A percentile compares a stretch with the other conserved stretches of the same genome.
These are phyloP conservation scores for Rotaria socialis DNA, from an alignment of 2,888 invertebrate species.

Conservation along the genomic window DNA sequence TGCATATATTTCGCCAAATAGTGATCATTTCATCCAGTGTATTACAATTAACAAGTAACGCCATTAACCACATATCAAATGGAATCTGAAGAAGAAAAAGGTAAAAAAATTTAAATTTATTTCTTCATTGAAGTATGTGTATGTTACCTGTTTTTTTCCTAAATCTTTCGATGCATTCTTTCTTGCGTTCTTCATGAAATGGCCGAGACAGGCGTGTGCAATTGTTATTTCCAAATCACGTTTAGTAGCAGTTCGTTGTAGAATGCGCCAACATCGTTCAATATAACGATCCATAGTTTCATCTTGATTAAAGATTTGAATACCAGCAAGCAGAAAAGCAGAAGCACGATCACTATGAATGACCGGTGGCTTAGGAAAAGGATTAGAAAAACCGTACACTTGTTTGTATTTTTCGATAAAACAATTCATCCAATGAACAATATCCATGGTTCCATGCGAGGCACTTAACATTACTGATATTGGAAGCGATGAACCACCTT, in stretches of 20 bases:
- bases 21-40: neutral
- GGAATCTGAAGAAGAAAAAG: neutral
- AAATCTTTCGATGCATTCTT: neutral
- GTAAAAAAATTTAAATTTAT: no score
- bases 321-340: neutral
- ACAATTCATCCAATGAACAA: constrained; percentile 17
- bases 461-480: neutral
- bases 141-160: neutral
- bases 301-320: neutral
- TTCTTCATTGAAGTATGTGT: no score
- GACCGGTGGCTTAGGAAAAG: neutral
- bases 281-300: neutral
- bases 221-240: neutral
- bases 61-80: neutral
- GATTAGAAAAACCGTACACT: neutral
- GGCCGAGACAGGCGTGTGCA: neutral
- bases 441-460: neutral
- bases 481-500: neutral
- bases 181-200: neutral
- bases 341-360: neutral
- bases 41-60: neutral
- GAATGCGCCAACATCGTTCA: neutral
- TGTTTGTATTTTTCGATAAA: neutral
- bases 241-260: neutral
- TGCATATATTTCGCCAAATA: neutral